Evolutionary conservation across 2,113 vertebrate genomes (phyloP), one percentile per base, ranked within the genome.

Genomic region (Arizona elegans): DNA sequence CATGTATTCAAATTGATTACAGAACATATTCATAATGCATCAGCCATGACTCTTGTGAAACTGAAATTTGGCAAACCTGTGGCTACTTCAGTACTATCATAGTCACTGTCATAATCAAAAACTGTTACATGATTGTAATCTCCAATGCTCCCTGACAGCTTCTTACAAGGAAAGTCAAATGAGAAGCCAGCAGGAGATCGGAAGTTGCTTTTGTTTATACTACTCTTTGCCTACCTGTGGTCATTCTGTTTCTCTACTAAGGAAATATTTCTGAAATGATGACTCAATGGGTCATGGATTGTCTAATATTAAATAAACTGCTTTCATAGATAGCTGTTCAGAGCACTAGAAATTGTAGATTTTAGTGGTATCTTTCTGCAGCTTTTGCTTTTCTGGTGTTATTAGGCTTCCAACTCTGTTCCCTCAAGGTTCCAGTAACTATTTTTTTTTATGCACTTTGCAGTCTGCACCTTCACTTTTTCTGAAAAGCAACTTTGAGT

Each of bases 401-500:
- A 65, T 81, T 88, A 88, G 13, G 26, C 29, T n/a, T 55, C 52
- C 8, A 85, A 2, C 11, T 52, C 5, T 24, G 23, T 5, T 50
- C 90, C 7, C 55, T 92, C 26, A 95, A 92, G 4, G 54, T 94
- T 88, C 43, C 86, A 23, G 17, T 91, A 91, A 96, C 54, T 93
- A 94, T 91, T 47, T 23, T 8, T 8, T 94, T 90, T 38, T 93
- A 94, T 95, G 95, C 95, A 91, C 89, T 96, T 97, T 89, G 90
- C 96, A 99, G 99, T 99, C 99, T 94, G 98, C 99, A 17, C 98
- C 99, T 55, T 99, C 99, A 52, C 98, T 99, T 8, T 99, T 99
- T 97, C 98, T 99, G 90, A 99, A 99, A 97, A 99, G 99, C 96
- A 99, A 99, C 96, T 99, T 99, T 97, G 99, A 99, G 92, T 99